Conservation (phyloP, 1,140 invertebrate genomes). For the Aphidius gifuensis region DNA sequence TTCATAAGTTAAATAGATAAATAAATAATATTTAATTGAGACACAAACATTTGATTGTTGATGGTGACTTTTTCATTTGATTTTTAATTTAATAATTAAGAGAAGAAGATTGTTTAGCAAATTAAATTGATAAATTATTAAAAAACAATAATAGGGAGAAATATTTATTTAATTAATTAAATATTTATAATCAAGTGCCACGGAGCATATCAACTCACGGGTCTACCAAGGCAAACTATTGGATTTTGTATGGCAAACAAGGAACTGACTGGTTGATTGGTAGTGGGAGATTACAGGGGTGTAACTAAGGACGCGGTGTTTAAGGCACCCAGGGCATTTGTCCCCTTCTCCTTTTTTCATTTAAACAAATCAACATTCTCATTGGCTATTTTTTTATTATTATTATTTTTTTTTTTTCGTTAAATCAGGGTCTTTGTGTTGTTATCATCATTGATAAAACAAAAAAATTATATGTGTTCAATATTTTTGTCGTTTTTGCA, state of each 20-base stretch:
- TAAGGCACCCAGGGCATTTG: constrained; percentile 12
- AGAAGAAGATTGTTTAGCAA: no score
- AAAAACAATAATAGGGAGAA: neutral
- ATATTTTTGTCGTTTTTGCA: no score
- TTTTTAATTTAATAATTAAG: no score
- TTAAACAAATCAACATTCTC: neutral
- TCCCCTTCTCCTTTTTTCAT: constrained; percentile 11
- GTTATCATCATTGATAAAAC: neutral
- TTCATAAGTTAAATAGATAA: no score
- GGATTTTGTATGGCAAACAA: constrained; percentile 58
- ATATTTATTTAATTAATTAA: neutral
- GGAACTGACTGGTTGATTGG: constrained; percentile 51
- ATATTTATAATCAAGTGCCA: constrained; percentile 31
- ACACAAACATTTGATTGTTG: no score
- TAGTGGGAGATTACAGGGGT: constrained; percentile 38
- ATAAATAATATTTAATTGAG: no score
- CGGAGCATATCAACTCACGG: constrained; percentile 43
- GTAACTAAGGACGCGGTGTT: constrained; percentile 31
- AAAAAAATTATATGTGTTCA: no score
- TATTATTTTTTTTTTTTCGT: no score
- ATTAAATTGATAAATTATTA: no score
- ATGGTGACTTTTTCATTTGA: neutral
- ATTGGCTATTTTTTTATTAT: neutral
- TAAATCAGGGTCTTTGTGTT: neutral
- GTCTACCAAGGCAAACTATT: constrained; percentile 53